A percentile compares a stretch with the other conserved stretches of the same genome.
phyloP scores from a whole-genome alignment of 2,888 invertebrate genomes.

The Mystacides longicornis region DNA sequence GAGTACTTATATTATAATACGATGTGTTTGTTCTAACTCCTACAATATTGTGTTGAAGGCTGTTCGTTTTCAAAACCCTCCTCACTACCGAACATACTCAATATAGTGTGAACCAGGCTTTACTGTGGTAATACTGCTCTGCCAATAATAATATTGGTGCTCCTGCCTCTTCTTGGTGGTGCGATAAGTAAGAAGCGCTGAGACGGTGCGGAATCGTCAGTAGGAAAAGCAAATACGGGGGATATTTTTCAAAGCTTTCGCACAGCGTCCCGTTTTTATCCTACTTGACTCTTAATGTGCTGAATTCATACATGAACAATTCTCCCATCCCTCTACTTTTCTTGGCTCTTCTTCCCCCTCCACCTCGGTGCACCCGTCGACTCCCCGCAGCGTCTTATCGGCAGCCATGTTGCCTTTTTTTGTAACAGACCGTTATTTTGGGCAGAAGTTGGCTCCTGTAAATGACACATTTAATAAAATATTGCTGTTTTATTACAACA shows the following conservation, averaged over 20 bases:
- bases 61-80: too few relatives aligned
- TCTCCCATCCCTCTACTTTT: constrained; percentile 19
- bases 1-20: too few relatives aligned
- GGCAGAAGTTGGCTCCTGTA: constrained; percentile 21
- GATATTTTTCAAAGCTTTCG: constrained; percentile 46
- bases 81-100: too few relatives aligned
- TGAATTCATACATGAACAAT: constrained; percentile 67
- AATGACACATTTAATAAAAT: constrained; percentile 26
- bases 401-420: constrained; percentile 25
- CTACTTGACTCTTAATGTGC: constrained; percentile 62
- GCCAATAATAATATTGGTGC: too few relatives aligned
- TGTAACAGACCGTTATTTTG: constrained; percentile 21
- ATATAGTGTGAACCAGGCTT: too few relatives aligned
- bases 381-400: constrained; percentile 24
- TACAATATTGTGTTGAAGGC: too few relatives aligned
- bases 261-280: constrained; percentile 45
- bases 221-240: constrained; percentile 31
- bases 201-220: background rate
- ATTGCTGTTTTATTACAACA: constrained; percentile 25
- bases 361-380: constrained; percentile 4
- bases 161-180: too few relatives aligned
- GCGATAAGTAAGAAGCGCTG: too few relatives aligned
- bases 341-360: constrained; percentile 9
- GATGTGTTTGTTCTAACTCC: too few relatives aligned
- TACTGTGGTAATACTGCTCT: too few relatives aligned